These are phyloP conservation scores for Cygnus buccinator DNA, from an alignment of 2,113 vertebrate genomes.

Conservation along the genomic window DNA sequence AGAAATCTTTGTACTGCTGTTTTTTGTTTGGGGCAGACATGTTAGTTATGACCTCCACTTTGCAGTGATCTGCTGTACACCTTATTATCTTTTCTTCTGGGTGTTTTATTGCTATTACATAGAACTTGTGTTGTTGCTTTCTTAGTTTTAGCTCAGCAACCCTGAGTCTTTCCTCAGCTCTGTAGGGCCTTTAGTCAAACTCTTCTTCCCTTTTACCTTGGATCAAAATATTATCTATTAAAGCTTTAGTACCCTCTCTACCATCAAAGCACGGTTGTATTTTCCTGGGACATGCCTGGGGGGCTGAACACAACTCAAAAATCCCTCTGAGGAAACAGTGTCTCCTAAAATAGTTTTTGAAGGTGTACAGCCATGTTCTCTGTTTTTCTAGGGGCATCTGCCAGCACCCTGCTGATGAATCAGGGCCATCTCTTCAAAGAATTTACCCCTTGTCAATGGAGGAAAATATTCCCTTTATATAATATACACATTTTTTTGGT, in stretches of 20 bases:
- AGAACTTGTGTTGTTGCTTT: neutral
- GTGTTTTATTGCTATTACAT: slow-evolving; percentile 29
- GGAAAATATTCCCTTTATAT: slow-evolving; percentile 19
- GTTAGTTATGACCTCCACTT: slow-evolving; percentile 37
- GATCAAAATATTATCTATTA: slow-evolving; percentile 68
- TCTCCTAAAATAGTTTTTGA: slow-evolving; percentile 64
- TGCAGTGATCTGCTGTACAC: slow-evolving; percentile 18
- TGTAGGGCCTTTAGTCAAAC: slow-evolving; percentile 60
- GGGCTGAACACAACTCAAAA: slow-evolving; percentile 55
- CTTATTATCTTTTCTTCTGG: slow-evolving; percentile 20
- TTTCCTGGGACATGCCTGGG: slow-evolving; percentile 61
- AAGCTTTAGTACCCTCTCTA: slow-evolving; percentile 60
- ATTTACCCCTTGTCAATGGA: slow-evolving; percentile 41
- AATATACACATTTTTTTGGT: neutral
- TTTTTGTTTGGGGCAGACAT: neutral
- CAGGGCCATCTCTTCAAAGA: slow-evolving; percentile 27
- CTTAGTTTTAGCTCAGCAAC: slow-evolving; percentile 39
- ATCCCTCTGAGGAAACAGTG: slow-evolving; percentile 40
- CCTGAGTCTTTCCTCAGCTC: neutral
- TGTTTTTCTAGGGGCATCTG: slow-evolving; percentile 51
- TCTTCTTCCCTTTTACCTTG: slow-evolving; percentile 33
- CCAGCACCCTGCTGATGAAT: slow-evolving; percentile 60
- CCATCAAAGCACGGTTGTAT: slow-evolving; percentile 61
- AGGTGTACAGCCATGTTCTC: slow-evolving; percentile 38
- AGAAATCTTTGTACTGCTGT: neutral